Percentiles rank a stretch among this genome's conserved stretches.
Evolutionary conservation across 2,888 invertebrate species (phyloP).

Genomic region (Mylabris sibirica): DNA sequence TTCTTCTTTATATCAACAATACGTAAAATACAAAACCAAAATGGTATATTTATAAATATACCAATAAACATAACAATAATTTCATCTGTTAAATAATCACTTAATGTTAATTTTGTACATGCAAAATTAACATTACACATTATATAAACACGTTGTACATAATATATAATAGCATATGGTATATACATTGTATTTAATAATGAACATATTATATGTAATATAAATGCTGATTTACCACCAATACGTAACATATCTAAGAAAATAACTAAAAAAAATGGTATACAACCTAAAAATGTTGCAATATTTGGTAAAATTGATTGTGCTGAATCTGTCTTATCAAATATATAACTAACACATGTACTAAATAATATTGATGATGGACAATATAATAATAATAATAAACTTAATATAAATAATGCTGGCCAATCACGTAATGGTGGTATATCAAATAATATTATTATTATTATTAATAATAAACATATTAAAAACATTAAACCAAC

Average conservation of each 20-base stretch:
- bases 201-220: constrained; percentile 76
- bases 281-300: constrained; percentile 75
- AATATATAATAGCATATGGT: constrained; percentile 83
- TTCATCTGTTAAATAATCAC: constrained; percentile 75
- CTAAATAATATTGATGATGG: constrained; percentile 79
- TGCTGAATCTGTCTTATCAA: constrained; percentile 83
- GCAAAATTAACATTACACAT: constrained; percentile 75
- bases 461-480: constrained; percentile 68
- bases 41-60: constrained; percentile 72
- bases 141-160: constrained; percentile 78
- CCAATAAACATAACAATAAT: constrained; percentile 73
- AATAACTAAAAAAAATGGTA: constrained; percentile 78
- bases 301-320: constrained; percentile 81
- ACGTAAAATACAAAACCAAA: constrained; percentile 71
- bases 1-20: constrained; percentile 74
- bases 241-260: constrained; percentile 75
- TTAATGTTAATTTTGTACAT: constrained; percentile 69
- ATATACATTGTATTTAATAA: constrained; percentile 81
- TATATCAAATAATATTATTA: constrained; percentile 75
- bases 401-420: constrained; percentile 72
- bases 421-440: constrained; percentile 75
- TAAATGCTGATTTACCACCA: constrained; percentile 72
- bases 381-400: constrained; percentile 74
- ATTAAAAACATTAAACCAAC: constrained; percentile 74
- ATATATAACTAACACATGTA: constrained; percentile 80